These are phyloP conservation scores for Drosophila dives DNA, from an alignment of 2,888 invertebrate genomes.

Conservation along the genomic window DNA sequence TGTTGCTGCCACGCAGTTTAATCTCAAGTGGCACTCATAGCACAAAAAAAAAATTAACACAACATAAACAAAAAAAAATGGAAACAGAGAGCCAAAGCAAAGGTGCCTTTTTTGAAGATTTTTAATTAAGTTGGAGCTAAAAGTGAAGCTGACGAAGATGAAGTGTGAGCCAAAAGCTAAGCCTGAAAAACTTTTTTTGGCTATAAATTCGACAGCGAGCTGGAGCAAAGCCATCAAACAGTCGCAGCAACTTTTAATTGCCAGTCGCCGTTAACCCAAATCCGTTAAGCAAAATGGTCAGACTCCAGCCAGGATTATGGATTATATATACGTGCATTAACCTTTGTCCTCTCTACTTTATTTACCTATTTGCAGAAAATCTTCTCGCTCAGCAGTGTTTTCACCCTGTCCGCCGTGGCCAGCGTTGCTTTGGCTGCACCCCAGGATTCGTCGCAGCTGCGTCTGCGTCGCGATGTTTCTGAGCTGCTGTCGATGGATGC, in stretches of 20 bases:
- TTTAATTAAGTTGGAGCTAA: slow-evolving; percentile 50
- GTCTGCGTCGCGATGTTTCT: slow-evolving; percentile 75
- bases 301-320: background rate
- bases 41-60: slow-evolving; percentile 10
- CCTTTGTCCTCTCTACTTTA: background rate
- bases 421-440: slow-evolving; percentile 65
- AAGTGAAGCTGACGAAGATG: slow-evolving; percentile 18
- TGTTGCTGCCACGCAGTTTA: slow-evolving; percentile 16
- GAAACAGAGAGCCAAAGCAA: background rate
- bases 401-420: slow-evolving; percentile 69
- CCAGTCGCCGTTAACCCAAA: slow-evolving; percentile 59
- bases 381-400: slow-evolving; percentile 65
- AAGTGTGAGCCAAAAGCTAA: background rate
- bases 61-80: slow-evolving; percentile 15
- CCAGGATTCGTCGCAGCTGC: slow-evolving; percentile 23
- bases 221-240: slow-evolving; percentile 65
- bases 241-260: slow-evolving; percentile 71
- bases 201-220: slow-evolving; percentile 64
- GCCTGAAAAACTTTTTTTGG: slow-evolving; percentile 46
- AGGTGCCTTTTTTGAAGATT: slow-evolving; percentile 35
- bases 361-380: slow-evolving; percentile 64
- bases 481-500: slow-evolving; percentile 51
- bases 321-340: background rate
- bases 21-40: slow-evolving; percentile 36
- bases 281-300: slow-evolving; percentile 22